Evolutionary conservation across 2,113 vertebrate species (phyloP).

Genomic region (Pleuronectes platessa): DNA sequence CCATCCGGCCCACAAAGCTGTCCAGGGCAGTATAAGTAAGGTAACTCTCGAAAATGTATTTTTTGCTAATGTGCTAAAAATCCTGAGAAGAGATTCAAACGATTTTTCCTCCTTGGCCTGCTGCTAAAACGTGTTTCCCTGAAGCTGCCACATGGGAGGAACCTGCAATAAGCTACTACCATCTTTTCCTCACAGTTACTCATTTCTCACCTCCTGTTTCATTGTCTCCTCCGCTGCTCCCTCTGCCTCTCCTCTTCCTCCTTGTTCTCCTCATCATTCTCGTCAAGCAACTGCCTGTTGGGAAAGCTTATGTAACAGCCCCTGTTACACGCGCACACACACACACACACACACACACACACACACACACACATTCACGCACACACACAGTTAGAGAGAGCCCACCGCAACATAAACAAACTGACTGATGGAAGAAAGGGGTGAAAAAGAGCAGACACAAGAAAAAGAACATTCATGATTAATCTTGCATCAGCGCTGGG

Average conservation of each 20-base stretch:
- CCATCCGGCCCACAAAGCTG: conserved; percentile 1
- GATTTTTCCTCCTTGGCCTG: background rate
- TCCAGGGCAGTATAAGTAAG: background rate
- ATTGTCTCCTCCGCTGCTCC: conserved; percentile 36
- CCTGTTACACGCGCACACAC: too few relatives aligned
- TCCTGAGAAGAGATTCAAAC: background rate
- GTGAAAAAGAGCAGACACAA: background rate
- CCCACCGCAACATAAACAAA: background rate
- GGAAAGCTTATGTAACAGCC: conserved; percentile 47
- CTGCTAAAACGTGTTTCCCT: conserved; percentile 34
- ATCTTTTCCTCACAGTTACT: conserved; percentile 15
- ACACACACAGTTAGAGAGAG: too few relatives aligned
- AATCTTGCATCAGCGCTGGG: background rate
- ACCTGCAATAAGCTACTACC: conserved; percentile 26
- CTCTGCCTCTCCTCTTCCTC: conserved; percentile 28
- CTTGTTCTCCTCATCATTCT: conserved; percentile 20
- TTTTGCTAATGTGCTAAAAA: conserved; percentile 6
- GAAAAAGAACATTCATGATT: conserved; percentile 10
- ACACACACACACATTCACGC: too few relatives aligned
- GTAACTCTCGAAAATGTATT: background rate
- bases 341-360: too few relatives aligned
- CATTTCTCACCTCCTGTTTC: conserved; percentile 36
- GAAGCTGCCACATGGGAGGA: conserved; percentile 37
- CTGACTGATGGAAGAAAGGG: background rate
- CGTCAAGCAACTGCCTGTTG: conserved; percentile 47